A percentile compares a stretch with the other conserved stretches of the same genome.
phyloP scores from a whole-genome alignment of 2,113 vertebrate species.

The Leucoraja erinaceus region DNA sequence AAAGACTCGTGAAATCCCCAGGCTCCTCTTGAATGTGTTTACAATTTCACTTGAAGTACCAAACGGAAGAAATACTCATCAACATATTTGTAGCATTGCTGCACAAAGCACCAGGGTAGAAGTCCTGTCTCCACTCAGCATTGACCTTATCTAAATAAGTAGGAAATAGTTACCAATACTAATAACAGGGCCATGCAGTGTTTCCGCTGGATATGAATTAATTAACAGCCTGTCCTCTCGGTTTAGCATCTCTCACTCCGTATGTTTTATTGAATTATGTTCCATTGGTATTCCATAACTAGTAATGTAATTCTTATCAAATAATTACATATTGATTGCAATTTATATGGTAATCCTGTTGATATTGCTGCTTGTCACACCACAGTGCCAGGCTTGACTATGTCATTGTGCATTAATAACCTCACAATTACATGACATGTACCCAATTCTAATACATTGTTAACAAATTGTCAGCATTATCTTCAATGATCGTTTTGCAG shows the following conservation, averaged over 20 bases:
- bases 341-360: constrained; percentile 35
- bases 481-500: background rate
- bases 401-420: constrained; percentile 19
- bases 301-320: constrained; percentile 25
- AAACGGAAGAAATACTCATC: background rate
- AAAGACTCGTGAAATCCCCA: background rate
- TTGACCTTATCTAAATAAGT: background rate
- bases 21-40: background rate
- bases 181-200: background rate
- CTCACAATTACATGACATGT: constrained; percentile 23
- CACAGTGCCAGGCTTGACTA: background rate
- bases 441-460: background rate
- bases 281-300: constrained; percentile 21
- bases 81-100: background rate
- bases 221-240: background rate
- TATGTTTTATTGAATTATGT: background rate
- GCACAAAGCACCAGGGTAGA: background rate
- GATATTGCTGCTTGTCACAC: background rate
- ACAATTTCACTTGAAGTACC: background rate
- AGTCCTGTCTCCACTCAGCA: background rate
- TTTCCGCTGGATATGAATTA: background rate
- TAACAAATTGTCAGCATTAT: background rate
- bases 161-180: background rate
- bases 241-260: background rate
- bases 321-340: constrained; percentile 37